phyloP scores from a whole-genome alignment of 2,113 vertebrate genomes.

The Scophthalmus maximus region DNA sequence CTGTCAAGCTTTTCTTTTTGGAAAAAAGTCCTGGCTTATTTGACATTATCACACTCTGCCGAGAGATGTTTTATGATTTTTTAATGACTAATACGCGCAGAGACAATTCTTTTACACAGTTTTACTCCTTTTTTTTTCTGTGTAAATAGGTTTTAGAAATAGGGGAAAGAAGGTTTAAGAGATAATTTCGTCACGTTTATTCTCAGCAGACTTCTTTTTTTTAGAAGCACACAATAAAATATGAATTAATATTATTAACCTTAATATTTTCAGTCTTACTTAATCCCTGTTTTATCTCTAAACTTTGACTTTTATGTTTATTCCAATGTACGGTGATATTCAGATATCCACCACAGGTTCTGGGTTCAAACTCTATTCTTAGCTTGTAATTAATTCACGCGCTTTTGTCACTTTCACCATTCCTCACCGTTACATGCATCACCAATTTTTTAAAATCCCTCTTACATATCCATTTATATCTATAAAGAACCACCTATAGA shows the following conservation, averaged over 20 bases:
- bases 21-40: not conserved
- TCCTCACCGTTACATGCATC: conserved; percentile 3
- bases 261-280: not conserved
- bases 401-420: not conserved
- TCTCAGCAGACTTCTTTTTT: not conserved
- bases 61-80: not conserved
- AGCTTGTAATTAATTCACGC: conserved; percentile 33
- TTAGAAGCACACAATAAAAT: not conserved
- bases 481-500: conserved; percentile 39
- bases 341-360: conserved; percentile 5
- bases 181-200: not conserved
- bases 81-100: too few species aligned
- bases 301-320: not conserved
- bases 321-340: not conserved
- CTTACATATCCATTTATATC: conserved; percentile 19
- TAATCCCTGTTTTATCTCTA: not conserved
- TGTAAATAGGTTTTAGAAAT: not conserved
- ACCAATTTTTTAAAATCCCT: not conserved
- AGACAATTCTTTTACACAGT: too few species aligned
- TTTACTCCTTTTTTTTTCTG: too few species aligned
- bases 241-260: too few species aligned
- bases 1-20: not conserved
- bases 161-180: too few species aligned
- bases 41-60: not conserved
- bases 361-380: conserved; percentile 28